Evolutionary conservation across 2,888 invertebrate species (phyloP).

Genomic region (Yponomeuta plumbellus): DNA sequence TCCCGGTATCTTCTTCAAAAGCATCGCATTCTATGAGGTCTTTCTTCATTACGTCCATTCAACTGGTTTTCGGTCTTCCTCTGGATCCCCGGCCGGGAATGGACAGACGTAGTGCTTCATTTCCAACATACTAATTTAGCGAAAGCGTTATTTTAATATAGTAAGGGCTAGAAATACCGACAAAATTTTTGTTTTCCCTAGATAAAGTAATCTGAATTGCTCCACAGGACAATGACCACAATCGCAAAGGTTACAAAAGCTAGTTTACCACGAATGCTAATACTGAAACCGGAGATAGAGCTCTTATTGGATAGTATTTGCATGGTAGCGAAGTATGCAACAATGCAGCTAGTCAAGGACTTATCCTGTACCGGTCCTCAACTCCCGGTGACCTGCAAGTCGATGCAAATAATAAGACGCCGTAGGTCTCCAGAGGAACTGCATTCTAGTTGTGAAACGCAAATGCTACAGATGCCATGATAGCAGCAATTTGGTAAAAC

Average conservation of each 20-base stretch:
- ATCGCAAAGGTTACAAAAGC: not conserved
- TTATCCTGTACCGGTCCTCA: not conserved
- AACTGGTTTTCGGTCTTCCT: too few species aligned
- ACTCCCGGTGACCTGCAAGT: not conserved
- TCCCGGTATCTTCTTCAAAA: too few species aligned
- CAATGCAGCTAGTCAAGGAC: constrained; percentile 21
- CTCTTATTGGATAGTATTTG: not conserved
- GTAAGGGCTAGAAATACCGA: not conserved
- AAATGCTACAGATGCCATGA: constrained; percentile 8
- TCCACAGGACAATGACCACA: not conserved
- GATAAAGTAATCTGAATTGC: not conserved
- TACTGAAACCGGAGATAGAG: not conserved
- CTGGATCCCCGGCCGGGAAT: too few species aligned
- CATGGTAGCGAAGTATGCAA: constrained; percentile 17
- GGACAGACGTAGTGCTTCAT: too few species aligned
- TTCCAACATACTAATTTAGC: too few species aligned
- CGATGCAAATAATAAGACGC: not conserved
- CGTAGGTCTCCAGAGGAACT: not conserved
- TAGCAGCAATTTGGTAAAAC: constrained; percentile 13
- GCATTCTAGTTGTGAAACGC: constrained; percentile 11
- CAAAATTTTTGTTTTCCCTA: not conserved
- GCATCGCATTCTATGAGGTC: too few species aligned
- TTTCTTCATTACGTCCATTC: too few species aligned
- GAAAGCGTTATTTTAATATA: too few species aligned
- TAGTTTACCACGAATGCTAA: not conserved